Percentiles rank a stretch among this genome's conserved stretches.
Evolutionary conservation across 2,113 vertebrate genomes (phyloP).

Genomic region (Solea senegalensis): DNA sequence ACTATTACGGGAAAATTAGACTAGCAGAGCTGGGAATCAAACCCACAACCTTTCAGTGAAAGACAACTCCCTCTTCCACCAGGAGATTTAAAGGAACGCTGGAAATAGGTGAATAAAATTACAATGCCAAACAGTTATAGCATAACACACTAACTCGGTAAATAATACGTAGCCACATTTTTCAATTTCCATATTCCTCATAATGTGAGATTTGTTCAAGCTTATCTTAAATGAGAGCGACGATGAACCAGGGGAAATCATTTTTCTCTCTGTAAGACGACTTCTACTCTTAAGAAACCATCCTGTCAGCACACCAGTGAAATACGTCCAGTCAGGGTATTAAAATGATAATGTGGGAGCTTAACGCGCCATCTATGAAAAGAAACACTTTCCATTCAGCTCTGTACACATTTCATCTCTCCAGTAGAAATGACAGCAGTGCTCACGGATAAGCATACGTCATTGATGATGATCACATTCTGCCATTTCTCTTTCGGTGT

Average conservation of each 20-base stretch:
- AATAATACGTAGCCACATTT: slow-evolving; percentile 55
- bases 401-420: slow-evolving; percentile 62
- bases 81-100: too few species aligned
- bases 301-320: slow-evolving; percentile 77
- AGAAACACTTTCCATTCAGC: slow-evolving; percentile 68
- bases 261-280: slow-evolving; percentile 61
- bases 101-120: slow-evolving; percentile 10
- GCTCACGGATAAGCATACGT: slow-evolving; percentile 44
- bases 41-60: too few species aligned
- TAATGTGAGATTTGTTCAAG: slow-evolving; percentile 61
- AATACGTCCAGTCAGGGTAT: slow-evolving; percentile 71
- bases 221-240: slow-evolving; percentile 77
- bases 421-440: slow-evolving; percentile 40
- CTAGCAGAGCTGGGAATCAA: too few species aligned
- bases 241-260: slow-evolving; percentile 71
- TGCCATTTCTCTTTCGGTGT: slow-evolving; percentile 44
- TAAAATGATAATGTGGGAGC: slow-evolving; percentile 76
- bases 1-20: too few species aligned
- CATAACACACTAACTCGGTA: slow-evolving; percentile 52
- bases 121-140: slow-evolving; percentile 30
- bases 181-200: slow-evolving; percentile 65
- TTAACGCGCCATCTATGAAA: slow-evolving; percentile 68
- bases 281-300: slow-evolving; percentile 69
- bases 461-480: slow-evolving; percentile 50
- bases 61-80: too few species aligned